Evolutionary conservation across 2,888 invertebrate species (phyloP).

Genomic region (Choreutis nemorana): DNA sequence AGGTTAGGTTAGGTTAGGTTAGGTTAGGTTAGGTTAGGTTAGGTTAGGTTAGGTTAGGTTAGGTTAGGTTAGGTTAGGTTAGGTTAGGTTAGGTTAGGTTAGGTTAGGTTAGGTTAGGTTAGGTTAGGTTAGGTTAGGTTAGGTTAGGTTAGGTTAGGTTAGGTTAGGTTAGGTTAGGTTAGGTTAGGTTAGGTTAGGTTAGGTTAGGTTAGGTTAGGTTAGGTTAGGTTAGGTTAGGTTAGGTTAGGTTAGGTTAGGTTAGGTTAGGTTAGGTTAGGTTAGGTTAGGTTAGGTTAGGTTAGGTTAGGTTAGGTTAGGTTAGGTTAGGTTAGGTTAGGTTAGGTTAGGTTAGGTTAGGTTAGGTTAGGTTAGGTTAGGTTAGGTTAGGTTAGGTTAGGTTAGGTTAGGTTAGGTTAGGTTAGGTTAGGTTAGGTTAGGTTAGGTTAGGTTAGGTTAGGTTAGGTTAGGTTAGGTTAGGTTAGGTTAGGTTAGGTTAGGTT

Average conservation of each 20-base stretch:
- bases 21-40: slow-evolving; percentile 1
- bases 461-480: slow-evolving; percentile 3
- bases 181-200: slow-evolving; percentile 5
- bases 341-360: slow-evolving; percentile 4
- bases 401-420: slow-evolving; percentile 3
- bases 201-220: slow-evolving; percentile 1
- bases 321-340: background rate
- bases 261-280: slow-evolving; percentile 5
- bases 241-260: slow-evolving; percentile 1
- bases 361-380: slow-evolving; percentile 4
- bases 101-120: slow-evolving; percentile 2
- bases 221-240: background rate
- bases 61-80: slow-evolving; percentile 1
- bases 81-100: background rate
- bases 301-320: background rate
- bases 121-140: slow-evolving; percentile 3
- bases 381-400: slow-evolving; percentile 4
- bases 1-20: slow-evolving; percentile 4
- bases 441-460: slow-evolving; percentile 1
- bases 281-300: background rate
- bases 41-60: background rate
- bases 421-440: slow-evolving; percentile 3
- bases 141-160: slow-evolving; percentile 5
- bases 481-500: slow-evolving; percentile 3
- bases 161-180: slow-evolving; percentile 5